Evolutionary conservation across 2,888 invertebrate species (phyloP).

Genomic region (Leptinotarsa peninsularis): DNA sequence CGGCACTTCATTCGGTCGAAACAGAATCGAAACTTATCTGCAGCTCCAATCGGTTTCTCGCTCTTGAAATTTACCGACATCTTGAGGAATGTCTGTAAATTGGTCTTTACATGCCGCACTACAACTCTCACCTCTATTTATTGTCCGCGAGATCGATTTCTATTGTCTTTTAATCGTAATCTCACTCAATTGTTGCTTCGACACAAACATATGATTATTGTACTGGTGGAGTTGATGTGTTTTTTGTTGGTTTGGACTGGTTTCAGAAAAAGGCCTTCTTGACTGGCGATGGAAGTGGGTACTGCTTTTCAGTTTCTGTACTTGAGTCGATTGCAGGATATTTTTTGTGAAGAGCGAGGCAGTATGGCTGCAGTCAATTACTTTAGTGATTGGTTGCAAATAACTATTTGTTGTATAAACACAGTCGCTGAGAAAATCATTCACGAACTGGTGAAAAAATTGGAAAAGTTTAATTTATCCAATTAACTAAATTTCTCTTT

Average conservation of each 20-base stretch:
- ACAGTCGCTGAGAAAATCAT: too few species aligned
- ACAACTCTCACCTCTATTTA: constrained; percentile 55
- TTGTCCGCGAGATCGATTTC: constrained; percentile 51
- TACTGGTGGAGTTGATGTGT: constrained; percentile 8
- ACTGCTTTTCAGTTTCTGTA: background rate
- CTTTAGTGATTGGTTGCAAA: too few species aligned
- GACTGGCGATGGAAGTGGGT: background rate
- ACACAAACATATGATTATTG: constrained; percentile 21
- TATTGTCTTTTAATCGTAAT: constrained; percentile 46
- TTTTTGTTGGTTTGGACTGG: constrained; percentile 15
- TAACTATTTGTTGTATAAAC: too few species aligned
- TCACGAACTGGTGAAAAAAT: too few species aligned
- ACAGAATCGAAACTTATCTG: constrained; percentile 32
- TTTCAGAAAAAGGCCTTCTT: background rate
- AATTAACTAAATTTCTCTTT: too few species aligned
- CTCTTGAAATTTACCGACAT: constrained; percentile 61
- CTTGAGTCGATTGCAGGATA: background rate
- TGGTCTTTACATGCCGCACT: constrained; percentile 62
- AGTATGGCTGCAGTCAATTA: background rate
- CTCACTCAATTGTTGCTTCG: constrained; percentile 24
- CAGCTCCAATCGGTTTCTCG: constrained; percentile 31
- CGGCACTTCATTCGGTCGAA: constrained; percentile 34
- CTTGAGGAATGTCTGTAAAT: constrained; percentile 61
- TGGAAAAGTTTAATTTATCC: too few species aligned
- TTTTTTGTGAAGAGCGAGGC: background rate